Conservation (phyloP, 2,888 invertebrate genomes). For the Shargacucullia verbasci region DNA sequence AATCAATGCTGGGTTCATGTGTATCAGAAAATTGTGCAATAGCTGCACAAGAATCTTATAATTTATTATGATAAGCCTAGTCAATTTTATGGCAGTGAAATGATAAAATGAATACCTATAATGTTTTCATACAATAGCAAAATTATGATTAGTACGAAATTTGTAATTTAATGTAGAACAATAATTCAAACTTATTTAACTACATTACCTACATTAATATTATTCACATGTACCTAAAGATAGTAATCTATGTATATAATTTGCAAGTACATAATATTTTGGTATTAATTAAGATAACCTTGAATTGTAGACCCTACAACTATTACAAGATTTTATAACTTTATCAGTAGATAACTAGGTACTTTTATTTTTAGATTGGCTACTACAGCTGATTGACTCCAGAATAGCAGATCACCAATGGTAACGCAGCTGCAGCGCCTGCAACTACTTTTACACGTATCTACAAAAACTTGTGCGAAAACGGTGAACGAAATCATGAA, state of each 20-base stretch:
- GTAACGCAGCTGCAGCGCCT: conserved; percentile 48
- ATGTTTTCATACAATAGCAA: not conserved
- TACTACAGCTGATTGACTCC: conserved; percentile 22
- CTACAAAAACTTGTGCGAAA: conserved; percentile 36
- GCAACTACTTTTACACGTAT: conserved; percentile 43
- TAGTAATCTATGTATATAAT: no score
- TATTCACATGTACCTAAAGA: no score
- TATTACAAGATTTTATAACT: conserved; percentile 7
- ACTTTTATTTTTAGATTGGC: conserved; percentile 9
- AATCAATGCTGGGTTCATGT: conserved; percentile 18
- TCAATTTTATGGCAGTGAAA: conserved; percentile 15
- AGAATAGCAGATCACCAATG: conserved; percentile 35
- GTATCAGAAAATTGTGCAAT: conserved; percentile 2
- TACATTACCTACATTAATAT: not conserved
- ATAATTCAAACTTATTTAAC: conserved; percentile 1
- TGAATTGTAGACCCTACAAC: conserved; percentile 25
- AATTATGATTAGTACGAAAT: no score
- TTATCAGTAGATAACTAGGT: no score
- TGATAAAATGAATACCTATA: conserved; percentile 10
- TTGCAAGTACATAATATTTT: conserved; percentile 18
- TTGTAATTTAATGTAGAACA: not conserved
- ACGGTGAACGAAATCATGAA: conserved; percentile 22
- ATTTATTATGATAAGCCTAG: conserved; percentile 2
- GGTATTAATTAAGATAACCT: conserved; percentile 31
- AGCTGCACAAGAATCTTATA: not conserved